phyloP scores from a whole-genome alignment of 53 echinoderm and acorn worm genomes.

The Echinarachnius parma region DNA sequence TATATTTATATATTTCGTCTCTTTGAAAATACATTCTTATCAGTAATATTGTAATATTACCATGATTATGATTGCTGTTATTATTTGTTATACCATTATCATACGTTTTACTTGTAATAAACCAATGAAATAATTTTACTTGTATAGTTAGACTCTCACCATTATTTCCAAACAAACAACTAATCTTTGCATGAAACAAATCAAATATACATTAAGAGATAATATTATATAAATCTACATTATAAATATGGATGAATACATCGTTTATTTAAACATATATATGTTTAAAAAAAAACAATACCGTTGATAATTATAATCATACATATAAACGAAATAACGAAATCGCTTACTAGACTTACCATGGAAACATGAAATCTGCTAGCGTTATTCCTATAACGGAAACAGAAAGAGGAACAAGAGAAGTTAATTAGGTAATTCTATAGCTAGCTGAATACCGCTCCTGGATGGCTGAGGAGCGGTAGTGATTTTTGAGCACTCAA shows the following conservation, averaged over 20 bases:
- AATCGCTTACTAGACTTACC: constrained; percentile 44
- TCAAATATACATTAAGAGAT: too few species aligned
- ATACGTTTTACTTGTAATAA: background rate
- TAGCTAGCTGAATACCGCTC: too few species aligned
- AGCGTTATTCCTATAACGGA: constrained; percentile 53
- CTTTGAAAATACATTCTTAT: background rate
- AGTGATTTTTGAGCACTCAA: too few species aligned
- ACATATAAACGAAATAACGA: background rate
- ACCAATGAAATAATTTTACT: too few species aligned
- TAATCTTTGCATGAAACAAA: background rate
- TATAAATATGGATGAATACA: background rate
- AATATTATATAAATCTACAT: too few species aligned
- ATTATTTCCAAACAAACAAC: background rate
- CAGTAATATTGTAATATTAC: background rate
- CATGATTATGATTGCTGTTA: background rate
- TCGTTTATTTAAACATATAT: constrained; percentile 1
- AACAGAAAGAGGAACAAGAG: background rate
- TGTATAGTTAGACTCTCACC: too few species aligned
- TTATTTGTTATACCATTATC: background rate
- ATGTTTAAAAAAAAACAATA: background rate
- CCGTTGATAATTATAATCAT: background rate
- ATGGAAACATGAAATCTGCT: constrained; percentile 70
- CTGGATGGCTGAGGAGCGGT: too few species aligned
- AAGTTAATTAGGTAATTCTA: too few species aligned
- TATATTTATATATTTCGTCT: too few species aligned